A percentile compares a stretch with the other conserved stretches of the same genome.
phyloP scores from a whole-genome alignment of 2,113 vertebrate species.

The Scomber japonicus region DNA sequence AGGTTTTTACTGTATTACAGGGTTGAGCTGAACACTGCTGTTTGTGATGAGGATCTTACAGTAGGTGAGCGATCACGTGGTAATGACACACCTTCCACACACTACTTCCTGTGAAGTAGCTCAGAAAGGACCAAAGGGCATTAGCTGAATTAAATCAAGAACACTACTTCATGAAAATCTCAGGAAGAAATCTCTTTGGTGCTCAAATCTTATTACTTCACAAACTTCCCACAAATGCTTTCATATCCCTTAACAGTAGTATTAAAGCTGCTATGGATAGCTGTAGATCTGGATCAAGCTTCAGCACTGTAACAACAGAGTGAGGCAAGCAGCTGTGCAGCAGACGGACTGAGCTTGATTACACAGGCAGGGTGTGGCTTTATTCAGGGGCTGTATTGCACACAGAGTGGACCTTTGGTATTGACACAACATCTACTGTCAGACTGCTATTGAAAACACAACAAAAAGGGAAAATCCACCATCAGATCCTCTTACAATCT shows the following conservation, averaged over 20 bases:
- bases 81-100: slow-evolving; percentile 20
- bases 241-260: background rate
- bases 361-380: slow-evolving; percentile 77
- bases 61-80: slow-evolving; percentile 6
- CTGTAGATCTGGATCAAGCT: background rate
- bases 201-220: too few species aligned
- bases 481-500: background rate
- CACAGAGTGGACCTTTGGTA: slow-evolving; percentile 79
- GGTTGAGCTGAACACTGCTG: background rate
- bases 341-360: slow-evolving; percentile 26
- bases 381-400: slow-evolving; percentile 51
- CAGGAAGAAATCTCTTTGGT: too few species aligned
- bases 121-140: slow-evolving; percentile 49
- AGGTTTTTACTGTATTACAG: background rate
- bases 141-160: background rate
- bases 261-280: background rate
- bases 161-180: background rate
- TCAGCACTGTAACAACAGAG: slow-evolving; percentile 30
- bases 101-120: background rate
- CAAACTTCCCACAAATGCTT: background rate
- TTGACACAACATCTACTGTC: slow-evolving; percentile 70
- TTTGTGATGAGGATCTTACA: slow-evolving; percentile 4
- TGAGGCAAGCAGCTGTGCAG: slow-evolving; percentile 14
- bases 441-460: background rate
- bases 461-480: slow-evolving; percentile 28